Percentiles rank a stretch among this genome's conserved stretches.
Conservation (phyloP, 1,140 invertebrate genomes). For the Ephestia elutella region DNA sequence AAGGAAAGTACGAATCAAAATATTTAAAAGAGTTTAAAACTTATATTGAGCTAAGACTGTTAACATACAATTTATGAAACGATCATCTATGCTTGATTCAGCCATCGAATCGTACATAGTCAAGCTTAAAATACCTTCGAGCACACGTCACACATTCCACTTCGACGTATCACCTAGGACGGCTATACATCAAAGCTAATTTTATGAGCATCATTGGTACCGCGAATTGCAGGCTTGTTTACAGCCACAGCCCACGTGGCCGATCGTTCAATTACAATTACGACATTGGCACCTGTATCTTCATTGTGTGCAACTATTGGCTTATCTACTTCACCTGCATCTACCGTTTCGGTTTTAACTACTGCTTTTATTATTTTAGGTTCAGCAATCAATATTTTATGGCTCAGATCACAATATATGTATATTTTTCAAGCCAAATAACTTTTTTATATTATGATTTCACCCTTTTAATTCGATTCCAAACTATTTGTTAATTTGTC, state of each 20-base stretch:
- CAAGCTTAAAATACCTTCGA: slow-evolving; percentile 6
- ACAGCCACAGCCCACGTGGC: slow-evolving; percentile 10
- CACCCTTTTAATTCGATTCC: too few species aligned
- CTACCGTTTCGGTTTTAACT: background rate
- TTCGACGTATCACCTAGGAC: background rate
- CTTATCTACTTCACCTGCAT: background rate
- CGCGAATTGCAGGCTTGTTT: slow-evolving; percentile 17
- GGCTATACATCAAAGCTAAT: slow-evolving; percentile 16
- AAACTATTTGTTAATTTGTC: too few species aligned
- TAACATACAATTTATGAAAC: too few species aligned
- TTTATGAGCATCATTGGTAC: slow-evolving; percentile 16
- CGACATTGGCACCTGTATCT: background rate
- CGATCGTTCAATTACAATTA: background rate
- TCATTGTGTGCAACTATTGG: background rate
- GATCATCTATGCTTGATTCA: too few species aligned
- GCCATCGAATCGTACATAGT: too few species aligned
- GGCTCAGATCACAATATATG: too few species aligned
- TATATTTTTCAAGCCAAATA: too few species aligned
- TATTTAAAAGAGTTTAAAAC: too few species aligned
- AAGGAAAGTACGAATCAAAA: too few species aligned
- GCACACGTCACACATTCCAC: background rate
- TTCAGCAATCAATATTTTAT: too few species aligned
- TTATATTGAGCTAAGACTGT: too few species aligned
- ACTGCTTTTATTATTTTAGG: background rate
- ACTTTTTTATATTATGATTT: too few species aligned